Evolutionary conservation across 2,888 invertebrate species (phyloP).

Genomic region (Leucania comma): DNA sequence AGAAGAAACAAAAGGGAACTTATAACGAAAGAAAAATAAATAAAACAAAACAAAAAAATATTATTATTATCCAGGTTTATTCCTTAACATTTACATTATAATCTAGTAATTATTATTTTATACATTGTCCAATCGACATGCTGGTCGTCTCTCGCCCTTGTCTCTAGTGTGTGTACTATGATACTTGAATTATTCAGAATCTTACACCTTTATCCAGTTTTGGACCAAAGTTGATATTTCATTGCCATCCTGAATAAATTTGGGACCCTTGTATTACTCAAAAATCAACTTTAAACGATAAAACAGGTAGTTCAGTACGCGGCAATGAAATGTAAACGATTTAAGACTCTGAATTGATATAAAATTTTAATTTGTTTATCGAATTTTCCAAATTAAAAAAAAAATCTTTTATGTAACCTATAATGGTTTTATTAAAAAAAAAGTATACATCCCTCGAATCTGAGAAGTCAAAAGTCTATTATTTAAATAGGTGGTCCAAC

Average conservation of each 20-base stretch:
- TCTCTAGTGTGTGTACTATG: slow-evolving; percentile 78
- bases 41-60: slow-evolving; percentile 87
- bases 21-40: slow-evolving; percentile 67
- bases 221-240: background rate
- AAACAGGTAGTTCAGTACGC: background rate
- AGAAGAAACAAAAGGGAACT: slow-evolving; percentile 49
- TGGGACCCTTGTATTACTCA: background rate
- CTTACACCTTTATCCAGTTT: background rate
- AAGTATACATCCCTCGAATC: slow-evolving; percentile 60
- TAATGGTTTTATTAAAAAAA: slow-evolving; percentile 16
- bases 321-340: slow-evolving; percentile 5
- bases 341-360: slow-evolving; percentile 14
- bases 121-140: slow-evolving; percentile 87
- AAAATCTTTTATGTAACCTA: background rate
- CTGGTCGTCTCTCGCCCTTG: slow-evolving; percentile 81
- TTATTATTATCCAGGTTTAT: slow-evolving; percentile 90
- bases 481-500: slow-evolving; percentile 79
- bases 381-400: slow-evolving; percentile 45
- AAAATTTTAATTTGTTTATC: slow-evolving; percentile 55
- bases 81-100: slow-evolving; percentile 89
- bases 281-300: slow-evolving; percentile 2
- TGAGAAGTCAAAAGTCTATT: slow-evolving; percentile 65
- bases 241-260: background rate
- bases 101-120: slow-evolving; percentile 89
- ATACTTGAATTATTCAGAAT: slow-evolving; percentile 27